A percentile compares a stretch with the other conserved stretches of the same genome.
phyloP scores from a whole-genome alignment of 2,888 invertebrate genomes.

The Eledona agricola region DNA sequence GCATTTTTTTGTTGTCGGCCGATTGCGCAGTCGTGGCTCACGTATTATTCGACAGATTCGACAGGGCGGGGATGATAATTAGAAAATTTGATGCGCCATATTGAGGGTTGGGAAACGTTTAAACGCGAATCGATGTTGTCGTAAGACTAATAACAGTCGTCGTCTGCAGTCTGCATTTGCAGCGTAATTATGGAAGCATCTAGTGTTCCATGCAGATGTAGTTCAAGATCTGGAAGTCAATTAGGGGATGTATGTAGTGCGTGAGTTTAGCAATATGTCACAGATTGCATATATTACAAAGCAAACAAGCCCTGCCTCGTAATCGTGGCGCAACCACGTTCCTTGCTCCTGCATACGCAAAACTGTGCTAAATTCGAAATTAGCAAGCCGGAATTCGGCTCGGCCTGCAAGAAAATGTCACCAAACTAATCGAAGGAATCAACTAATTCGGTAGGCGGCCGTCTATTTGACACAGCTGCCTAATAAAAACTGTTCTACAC shows the following conservation, averaged over 20 bases:
- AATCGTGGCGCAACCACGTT: neutral
- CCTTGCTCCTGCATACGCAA: neutral
- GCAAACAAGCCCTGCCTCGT: conserved; percentile 24
- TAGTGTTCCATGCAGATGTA: conserved; percentile 38
- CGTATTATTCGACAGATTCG: too few species aligned
- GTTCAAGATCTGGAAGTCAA: conserved; percentile 46
- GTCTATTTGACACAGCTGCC: conserved; percentile 40
- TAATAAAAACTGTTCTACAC: conserved; percentile 41
- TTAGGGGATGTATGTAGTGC: conserved; percentile 42
- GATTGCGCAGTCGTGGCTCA: too few species aligned
- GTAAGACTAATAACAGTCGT: neutral
- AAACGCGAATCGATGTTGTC: neutral
- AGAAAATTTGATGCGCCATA: too few species aligned
- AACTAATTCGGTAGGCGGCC: conserved; percentile 39
- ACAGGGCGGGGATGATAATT: too few species aligned
- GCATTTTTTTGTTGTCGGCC: too few species aligned
- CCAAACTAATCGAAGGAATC: conserved; percentile 40
- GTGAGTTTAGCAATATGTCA: conserved; percentile 40
- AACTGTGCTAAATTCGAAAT: conserved; percentile 1
- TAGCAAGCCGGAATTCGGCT: conserved; percentile 5
- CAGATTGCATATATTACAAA: conserved; percentile 38
- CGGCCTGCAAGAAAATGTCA: conserved; percentile 32
- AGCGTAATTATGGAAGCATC: conserved; percentile 32
- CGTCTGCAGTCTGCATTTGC: conserved; percentile 3
- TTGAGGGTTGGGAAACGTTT: too few species aligned